Evolutionary conservation across 2,113 vertebrate genomes (phyloP).

Genomic region (Delphinus delphis): DNA sequence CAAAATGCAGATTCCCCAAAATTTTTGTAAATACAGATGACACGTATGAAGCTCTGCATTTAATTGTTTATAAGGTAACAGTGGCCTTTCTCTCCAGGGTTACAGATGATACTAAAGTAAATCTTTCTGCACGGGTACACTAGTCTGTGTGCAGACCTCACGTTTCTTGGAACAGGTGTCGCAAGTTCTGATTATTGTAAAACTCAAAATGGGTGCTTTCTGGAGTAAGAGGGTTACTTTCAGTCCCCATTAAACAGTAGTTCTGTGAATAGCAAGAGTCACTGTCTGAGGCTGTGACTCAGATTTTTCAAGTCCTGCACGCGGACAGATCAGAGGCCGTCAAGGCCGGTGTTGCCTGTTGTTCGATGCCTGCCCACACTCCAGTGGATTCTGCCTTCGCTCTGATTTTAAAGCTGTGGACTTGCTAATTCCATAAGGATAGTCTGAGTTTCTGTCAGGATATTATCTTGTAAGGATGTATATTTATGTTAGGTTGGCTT

Average conservation of each 20-base stretch:
- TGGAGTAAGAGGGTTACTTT: neutral
- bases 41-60: slow-evolving; percentile 94
- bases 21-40: slow-evolving; percentile 95
- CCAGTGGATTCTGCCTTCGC: neutral
- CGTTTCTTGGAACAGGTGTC: neutral
- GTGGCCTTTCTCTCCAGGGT: slow-evolving; percentile 5
- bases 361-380: fast-evolving
- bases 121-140: neutral
- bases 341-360: fast-evolving
- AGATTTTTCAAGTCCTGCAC: fast-evolving
- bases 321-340: neutral
- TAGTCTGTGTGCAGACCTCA: neutral
- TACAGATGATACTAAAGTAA: neutral
- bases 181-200: neutral
- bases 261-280: neutral
- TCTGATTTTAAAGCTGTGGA: neutral
- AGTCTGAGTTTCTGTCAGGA: neutral
- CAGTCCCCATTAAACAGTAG: neutral
- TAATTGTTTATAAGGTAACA: slow-evolving; percentile 98
- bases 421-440: neutral
- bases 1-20: slow-evolving; percentile 96
- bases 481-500: neutral
- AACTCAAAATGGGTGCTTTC: neutral
- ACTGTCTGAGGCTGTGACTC: neutral
- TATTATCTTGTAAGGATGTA: neutral